Percentiles rank a stretch among this genome's conserved stretches.
These are phyloP conservation scores for Ophioderma brevispina DNA, from an alignment of 35 echinoderm and acorn worm genomes.

Conservation along the genomic window DNA sequence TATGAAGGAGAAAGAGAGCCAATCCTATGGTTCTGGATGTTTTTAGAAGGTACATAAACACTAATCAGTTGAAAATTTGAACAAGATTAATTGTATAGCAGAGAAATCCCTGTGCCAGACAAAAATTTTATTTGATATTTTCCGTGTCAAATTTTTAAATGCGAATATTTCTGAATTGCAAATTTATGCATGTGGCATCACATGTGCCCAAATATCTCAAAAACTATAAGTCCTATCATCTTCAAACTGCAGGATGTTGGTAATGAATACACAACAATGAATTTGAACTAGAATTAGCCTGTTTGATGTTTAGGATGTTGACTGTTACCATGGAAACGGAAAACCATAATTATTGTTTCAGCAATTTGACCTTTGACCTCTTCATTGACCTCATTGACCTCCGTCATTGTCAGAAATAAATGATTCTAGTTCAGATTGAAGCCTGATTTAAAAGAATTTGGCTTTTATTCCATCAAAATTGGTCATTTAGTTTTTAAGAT, in stretches of 20 bases:
- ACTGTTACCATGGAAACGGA: neutral
- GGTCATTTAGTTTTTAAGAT: neutral
- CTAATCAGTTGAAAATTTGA: no score
- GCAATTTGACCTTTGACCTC: neutral
- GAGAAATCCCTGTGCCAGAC: no score
- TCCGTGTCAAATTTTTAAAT: no score
- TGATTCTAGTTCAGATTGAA: neutral
- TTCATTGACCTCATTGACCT: neutral
- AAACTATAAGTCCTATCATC: neutral
- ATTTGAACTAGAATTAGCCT: neutral
- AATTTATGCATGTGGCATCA: no score
- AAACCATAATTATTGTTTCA: neutral
- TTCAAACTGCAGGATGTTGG: neutral
- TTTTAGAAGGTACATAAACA: no score
- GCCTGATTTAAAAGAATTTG: neutral
- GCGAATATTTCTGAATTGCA: no score
- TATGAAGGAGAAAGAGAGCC: no score
- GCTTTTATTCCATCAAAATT: no score
- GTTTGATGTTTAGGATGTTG: neutral
- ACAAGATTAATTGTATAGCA: no score
- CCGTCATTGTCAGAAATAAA: neutral
- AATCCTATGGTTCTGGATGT: no score
- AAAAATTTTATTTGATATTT: no score
- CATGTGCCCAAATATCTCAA: neutral
- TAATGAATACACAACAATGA: neutral